phyloP scores from a whole-genome alignment of 2,888 invertebrate species.

The Eristalis pertinax region DNA sequence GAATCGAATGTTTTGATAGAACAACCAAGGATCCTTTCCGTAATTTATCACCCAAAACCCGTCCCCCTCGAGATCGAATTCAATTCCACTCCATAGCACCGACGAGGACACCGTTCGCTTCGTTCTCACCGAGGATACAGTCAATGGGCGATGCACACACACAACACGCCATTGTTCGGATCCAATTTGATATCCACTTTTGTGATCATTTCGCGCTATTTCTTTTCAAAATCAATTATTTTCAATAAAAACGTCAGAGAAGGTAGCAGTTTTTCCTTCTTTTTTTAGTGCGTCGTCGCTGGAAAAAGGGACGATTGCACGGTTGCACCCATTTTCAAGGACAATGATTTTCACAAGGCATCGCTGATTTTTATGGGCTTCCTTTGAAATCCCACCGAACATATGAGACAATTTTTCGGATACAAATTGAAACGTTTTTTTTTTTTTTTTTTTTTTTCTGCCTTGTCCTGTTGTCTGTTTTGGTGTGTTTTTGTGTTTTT shows the following conservation, averaged over 20 bases:
- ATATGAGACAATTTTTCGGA: slow-evolving; percentile 4
- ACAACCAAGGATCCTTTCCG: not conserved
- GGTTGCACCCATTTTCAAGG: slow-evolving; percentile 33
- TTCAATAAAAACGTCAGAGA: not conserved
- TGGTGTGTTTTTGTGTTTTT: too few species aligned
- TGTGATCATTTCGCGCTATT: slow-evolving; percentile 40
- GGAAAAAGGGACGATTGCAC: slow-evolving; percentile 37
- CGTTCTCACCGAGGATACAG: not conserved
- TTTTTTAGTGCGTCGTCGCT: not conserved
- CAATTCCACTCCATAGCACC: slow-evolving; percentile 12
- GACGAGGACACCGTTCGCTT: not conserved
- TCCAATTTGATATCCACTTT: slow-evolving; percentile 18
- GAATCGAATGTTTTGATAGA: not conserved
- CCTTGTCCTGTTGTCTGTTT: too few species aligned
- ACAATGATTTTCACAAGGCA: slow-evolving; percentile 15
- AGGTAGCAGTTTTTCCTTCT: not conserved
- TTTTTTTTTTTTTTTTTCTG: too few species aligned
- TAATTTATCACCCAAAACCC: slow-evolving; percentile 5
- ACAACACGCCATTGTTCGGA: slow-evolving; percentile 14
- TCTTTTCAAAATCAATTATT: slow-evolving; percentile 22
- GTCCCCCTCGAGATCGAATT: not conserved
- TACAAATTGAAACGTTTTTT: slow-evolving; percentile 23
- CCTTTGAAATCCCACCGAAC: not conserved
- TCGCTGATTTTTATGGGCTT: slow-evolving; percentile 47
- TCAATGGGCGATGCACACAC: not conserved